Evolutionary conservation across 2,888 invertebrate genomes (phyloP).

Genomic region (Zaprionus obscuricornis): DNA sequence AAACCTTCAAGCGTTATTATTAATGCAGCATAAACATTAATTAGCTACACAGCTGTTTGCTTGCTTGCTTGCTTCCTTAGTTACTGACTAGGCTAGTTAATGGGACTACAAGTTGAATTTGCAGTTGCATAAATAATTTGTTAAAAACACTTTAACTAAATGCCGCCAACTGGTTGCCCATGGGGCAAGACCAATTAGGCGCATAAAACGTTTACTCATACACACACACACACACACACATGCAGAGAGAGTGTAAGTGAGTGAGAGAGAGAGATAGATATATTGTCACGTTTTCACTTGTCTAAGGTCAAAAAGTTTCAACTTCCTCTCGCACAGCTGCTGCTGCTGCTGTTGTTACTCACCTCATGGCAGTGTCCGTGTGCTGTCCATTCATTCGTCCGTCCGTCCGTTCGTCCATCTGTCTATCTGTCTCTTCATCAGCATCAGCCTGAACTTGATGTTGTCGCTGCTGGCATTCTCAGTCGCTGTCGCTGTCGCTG

Average conservation of each 20-base stretch:
- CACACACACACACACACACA: slow-evolving; percentile 1
- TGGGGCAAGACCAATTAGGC: slow-evolving; percentile 59
- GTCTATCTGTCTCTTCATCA: too few relatives aligned
- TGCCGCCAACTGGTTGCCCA: slow-evolving; percentile 22
- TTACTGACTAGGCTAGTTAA: too few relatives aligned
- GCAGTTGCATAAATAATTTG: slow-evolving; percentile 68
- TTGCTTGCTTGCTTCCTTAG: too few relatives aligned
- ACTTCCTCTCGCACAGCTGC: background rate
- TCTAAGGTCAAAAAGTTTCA: slow-evolving; percentile 72
- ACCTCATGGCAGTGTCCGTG: slow-evolving; percentile 11
- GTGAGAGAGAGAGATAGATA: background rate
- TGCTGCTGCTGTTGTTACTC: too few relatives aligned
- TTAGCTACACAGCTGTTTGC: slow-evolving; percentile 29
- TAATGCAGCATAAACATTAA: slow-evolving; percentile 48
- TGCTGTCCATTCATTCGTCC: too few relatives aligned
- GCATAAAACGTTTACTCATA: slow-evolving; percentile 50
- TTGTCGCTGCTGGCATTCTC: slow-evolving; percentile 40
- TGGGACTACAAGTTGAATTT: too few relatives aligned
- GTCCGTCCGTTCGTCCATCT: too few relatives aligned
- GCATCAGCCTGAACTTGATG: slow-evolving; percentile 60
- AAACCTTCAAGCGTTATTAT: slow-evolving; percentile 24
- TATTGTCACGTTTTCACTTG: slow-evolving; percentile 70
- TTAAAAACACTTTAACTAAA: slow-evolving; percentile 29
- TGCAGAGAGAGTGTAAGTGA: too few relatives aligned
- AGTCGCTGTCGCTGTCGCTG: slow-evolving; percentile 17